Percentiles rank a stretch among this genome's conserved stretches.
Conservation (phyloP, 37 sponge, comb jelly and placozoan genomes). For the Diacarnus erythraeanus region DNA sequence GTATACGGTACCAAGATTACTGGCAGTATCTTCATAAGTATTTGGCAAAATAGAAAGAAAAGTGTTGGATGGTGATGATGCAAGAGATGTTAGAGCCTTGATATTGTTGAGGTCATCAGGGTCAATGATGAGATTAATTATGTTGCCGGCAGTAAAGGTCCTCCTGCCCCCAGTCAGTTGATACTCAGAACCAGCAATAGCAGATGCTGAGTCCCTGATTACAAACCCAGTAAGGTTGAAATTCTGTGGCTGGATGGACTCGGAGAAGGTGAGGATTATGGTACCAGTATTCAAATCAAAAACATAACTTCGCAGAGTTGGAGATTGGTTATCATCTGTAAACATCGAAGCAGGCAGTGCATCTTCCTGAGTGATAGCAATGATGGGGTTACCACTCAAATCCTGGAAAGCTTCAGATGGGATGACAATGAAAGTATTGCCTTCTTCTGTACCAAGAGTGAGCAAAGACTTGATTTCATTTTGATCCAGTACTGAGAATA, state of each 20-base stretch:
- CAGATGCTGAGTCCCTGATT: constrained; percentile 15
- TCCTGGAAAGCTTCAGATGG: constrained; percentile 60
- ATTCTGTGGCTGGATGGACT: constrained; percentile 62
- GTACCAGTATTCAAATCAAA: constrained; percentile 73
- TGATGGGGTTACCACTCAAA: constrained; percentile 47
- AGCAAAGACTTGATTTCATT: constrained; percentile 76
- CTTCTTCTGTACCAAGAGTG: constrained; percentile 62
- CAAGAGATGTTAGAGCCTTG: constrained; percentile 65
- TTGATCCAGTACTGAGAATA: constrained; percentile 52
- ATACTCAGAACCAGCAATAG: constrained; percentile 1
- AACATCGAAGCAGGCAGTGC: constrained; percentile 70
- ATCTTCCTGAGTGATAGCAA: constrained; percentile 42
- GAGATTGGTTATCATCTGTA: constrained; percentile 46
- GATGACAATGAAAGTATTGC: constrained; percentile 71
- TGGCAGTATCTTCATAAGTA: constrained; percentile 69
- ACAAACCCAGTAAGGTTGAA: constrained; percentile 49
- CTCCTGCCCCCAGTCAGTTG: constrained; percentile 59
- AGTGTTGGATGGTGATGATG: constrained; percentile 42
- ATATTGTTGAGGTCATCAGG: constrained; percentile 68
- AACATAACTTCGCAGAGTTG: constrained; percentile 48
- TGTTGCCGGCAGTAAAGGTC: constrained; percentile 45
- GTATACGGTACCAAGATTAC: constrained; percentile 30
- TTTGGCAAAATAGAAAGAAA: constrained; percentile 40
- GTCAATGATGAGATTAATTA: constrained; percentile 39
- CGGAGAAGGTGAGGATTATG: constrained; percentile 78